phyloP scores from a whole-genome alignment of 2,113 vertebrate species.

The Rallus limicola region DNA sequence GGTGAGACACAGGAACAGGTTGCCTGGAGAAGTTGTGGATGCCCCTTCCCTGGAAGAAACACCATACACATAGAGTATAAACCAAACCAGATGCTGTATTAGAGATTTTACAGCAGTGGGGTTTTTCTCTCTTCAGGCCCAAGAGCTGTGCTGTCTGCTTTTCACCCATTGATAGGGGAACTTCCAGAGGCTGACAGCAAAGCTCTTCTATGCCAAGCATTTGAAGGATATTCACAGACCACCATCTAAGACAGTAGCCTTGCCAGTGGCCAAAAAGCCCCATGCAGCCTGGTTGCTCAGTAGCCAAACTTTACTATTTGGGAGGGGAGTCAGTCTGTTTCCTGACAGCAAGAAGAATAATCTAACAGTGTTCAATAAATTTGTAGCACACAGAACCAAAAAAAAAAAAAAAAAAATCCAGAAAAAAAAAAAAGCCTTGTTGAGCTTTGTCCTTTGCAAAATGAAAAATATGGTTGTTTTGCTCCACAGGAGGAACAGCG shows the following conservation, averaged over 20 bases:
- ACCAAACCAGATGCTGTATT: background rate
- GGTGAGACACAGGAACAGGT: no score
- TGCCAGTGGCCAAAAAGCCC: constrained; percentile 27
- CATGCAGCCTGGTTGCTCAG: constrained; percentile 17
- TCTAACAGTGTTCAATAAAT: background rate
- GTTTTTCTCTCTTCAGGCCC: background rate
- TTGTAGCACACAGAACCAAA: background rate
- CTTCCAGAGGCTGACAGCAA: background rate
- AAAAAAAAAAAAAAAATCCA: background rate
- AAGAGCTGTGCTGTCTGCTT: background rate
- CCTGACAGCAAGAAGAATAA: constrained; percentile 47
- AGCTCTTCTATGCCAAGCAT: background rate
- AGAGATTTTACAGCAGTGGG: background rate
- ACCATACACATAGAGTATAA: background rate
- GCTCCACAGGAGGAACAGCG: background rate
- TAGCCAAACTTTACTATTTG: constrained; percentile 27
- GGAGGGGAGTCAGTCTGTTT: constrained; percentile 19
- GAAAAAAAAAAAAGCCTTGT: background rate
- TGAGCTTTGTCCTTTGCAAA: constrained; percentile 44
- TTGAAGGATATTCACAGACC: constrained; percentile 4
- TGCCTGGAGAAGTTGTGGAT: no score
- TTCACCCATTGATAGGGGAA: background rate
- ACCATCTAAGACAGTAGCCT: constrained; percentile 53
- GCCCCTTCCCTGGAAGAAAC: background rate
- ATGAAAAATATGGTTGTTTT: constrained; percentile 63